phyloP scores from a whole-genome alignment of 2,113 vertebrate species.

The Platysternon megacephalum region DNA sequence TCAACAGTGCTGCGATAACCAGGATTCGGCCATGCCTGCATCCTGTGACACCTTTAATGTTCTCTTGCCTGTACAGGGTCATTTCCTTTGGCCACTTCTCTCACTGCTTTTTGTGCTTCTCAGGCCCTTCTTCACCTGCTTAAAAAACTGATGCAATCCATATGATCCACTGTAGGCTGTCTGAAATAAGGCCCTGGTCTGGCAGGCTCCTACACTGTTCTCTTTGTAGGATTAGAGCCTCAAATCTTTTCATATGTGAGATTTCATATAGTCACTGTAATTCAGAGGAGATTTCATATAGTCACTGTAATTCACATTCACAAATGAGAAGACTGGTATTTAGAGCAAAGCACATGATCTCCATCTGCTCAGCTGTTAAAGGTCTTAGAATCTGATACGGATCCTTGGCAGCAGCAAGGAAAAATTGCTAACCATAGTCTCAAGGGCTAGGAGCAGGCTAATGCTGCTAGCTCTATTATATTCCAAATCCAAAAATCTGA shows the following conservation, averaged over 20 bases:
- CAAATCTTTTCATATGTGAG: background rate
- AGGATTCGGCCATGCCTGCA: background rate
- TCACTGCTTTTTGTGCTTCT: background rate
- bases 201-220: background rate
- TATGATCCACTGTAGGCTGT: background rate
- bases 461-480: constrained; percentile 22
- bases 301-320: background rate
- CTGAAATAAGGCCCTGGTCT: background rate
- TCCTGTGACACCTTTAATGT: background rate
- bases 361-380: too few relatives aligned
- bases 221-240: background rate
- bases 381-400: too few relatives aligned
- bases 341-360: background rate
- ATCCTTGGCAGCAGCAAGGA: too few relatives aligned
- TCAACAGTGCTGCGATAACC: background rate
- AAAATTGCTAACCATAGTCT: background rate
- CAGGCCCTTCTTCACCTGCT: background rate
- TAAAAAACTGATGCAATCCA: background rate
- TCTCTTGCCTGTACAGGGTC: background rate
- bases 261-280: background rate
- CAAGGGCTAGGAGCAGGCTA: background rate
- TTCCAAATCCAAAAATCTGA: background rate
- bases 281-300: background rate
- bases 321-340: background rate
- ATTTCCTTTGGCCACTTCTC: background rate